These are phyloP conservation scores for Hestina assimilis DNA, from an alignment of 1,140 invertebrate genomes.

Conservation along the genomic window DNA sequence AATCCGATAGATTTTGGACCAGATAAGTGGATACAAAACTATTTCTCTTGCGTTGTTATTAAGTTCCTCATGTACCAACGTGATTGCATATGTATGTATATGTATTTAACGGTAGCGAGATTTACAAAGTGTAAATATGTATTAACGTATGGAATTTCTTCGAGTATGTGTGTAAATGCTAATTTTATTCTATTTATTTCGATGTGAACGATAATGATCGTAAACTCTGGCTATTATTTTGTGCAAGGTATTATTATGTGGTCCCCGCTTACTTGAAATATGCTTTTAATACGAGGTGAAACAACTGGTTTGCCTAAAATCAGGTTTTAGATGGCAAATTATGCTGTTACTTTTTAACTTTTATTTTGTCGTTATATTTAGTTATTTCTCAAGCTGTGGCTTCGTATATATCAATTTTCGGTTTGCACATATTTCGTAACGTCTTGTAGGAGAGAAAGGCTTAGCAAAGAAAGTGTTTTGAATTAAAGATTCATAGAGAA, in stretches of 20 bases:
- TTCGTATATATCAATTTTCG: no score
- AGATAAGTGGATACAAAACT: conserved; percentile 42
- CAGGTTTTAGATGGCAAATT: conserved; percentile 10
- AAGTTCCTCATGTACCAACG: conserved; percentile 19
- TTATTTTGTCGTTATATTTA: no score
- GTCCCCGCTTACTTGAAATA: background rate
- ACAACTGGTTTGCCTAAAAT: conserved; percentile 20
- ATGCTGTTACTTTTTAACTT: background rate
- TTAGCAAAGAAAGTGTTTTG: background rate
- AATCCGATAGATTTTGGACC: conserved; percentile 53
- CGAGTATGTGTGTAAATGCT: conserved; percentile 8
- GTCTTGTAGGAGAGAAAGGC: background rate
- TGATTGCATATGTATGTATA: conserved; percentile 8
- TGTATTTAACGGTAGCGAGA: conserved; percentile 13
- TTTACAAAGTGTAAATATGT: conserved; percentile 13
- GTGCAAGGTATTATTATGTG: conserved; percentile 5
- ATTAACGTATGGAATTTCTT: conserved; percentile 15
- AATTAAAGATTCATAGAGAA: background rate
- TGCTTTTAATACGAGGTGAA: conserved; percentile 14
- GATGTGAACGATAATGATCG: conserved; percentile 8
- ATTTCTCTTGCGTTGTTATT: conserved; percentile 19
- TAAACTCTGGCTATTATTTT: conserved; percentile 15
- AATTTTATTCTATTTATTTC: conserved; percentile 15
- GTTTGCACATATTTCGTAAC: no score
- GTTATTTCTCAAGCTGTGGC: no score